Conservation (phyloP, 2,888 invertebrate species). For the Anthophora plumipes region DNA sequence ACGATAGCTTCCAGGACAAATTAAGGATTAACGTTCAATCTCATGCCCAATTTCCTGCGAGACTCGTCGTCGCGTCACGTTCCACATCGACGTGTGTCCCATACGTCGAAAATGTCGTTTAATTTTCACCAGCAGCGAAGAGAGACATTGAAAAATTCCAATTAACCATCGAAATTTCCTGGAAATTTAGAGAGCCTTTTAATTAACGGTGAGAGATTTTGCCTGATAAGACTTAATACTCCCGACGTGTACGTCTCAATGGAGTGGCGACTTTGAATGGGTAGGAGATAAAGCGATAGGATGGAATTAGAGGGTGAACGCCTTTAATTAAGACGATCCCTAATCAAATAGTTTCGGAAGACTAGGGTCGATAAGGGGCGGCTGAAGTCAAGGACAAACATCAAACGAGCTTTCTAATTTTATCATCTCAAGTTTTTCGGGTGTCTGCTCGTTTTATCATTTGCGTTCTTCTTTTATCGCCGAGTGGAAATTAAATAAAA, state of each 20-base stretch:
- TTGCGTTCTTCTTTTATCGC: background rate
- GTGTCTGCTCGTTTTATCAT: too few relatives aligned
- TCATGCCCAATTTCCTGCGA: conserved; percentile 43
- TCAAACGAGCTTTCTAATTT: conserved; percentile 5
- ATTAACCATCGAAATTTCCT: conserved; percentile 36
- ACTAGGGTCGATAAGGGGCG: conserved; percentile 31
- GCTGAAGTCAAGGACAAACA: conserved; percentile 30
- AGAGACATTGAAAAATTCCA: conserved; percentile 18
- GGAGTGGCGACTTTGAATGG: conserved; percentile 32
- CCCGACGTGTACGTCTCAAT: conserved; percentile 25
- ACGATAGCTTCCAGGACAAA: conserved; percentile 48
- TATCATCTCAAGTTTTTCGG: background rate
- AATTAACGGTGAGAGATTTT: conserved; percentile 39
- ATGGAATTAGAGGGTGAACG: conserved; percentile 46
- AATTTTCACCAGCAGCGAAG: background rate
- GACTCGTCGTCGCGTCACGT: background rate
- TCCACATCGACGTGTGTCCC: background rate
- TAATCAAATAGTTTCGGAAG: conserved; percentile 63
- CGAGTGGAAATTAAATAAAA: conserved; percentile 3
- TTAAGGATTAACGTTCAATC: conserved; percentile 62
- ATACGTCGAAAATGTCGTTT: conserved; percentile 18
- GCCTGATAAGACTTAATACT: conserved; percentile 30
- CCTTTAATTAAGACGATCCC: conserved; percentile 63
- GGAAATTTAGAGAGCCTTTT: conserved; percentile 13
- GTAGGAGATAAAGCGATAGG: conserved; percentile 45